Evolutionary conservation across 2,888 invertebrate genomes (phyloP), one percentile per base, ranked within the genome.

Genomic region (Tachystola acroxantha): DNA sequence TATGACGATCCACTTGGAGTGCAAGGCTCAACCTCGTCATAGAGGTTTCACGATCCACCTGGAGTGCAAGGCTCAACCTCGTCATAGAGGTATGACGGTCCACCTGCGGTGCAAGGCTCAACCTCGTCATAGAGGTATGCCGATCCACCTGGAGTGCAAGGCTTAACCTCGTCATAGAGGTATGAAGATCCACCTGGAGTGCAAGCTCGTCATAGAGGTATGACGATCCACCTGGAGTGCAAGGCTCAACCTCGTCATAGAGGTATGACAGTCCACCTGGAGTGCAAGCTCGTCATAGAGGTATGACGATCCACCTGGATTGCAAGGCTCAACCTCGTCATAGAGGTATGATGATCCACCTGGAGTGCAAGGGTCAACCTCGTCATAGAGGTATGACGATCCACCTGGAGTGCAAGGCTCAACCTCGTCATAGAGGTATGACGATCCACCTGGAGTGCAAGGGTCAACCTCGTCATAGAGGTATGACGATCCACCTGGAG

Each of bases 401-500:
- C 25, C 7, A 63, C 70, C 9, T 88, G 87, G 54, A 80, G 77
- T 29, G 88, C 88, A 0, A 72, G 89, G n/a, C n/a, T n/a, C n/a
- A n/a, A n/a, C n/a, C 71, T 93, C 1, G 89, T 89, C 20, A 86
- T 93, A 20, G 90, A 92, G 64, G 88, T 81, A 46, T 3, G 10
- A 5, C 4, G 4, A 31, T 26, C 25, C 20, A 19, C 7, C 16
- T n/a, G n/a, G 54, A 80, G 77, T 29, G 88, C 88, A 0, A 72
- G 89, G 31, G 77, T 93, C 37, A 90, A 89, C 45, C 71, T 93
- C 1, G 89, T 89, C 20, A 86, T 93, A 20, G 90, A 92, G 64
- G 88, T 81, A 45, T 2, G 7, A 5, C 4, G 4, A 31, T 26
- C 25, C 20, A 19, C 7, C 16, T n/a, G 87, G 54, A 80, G 77